Base-by-base conservation (phyloP, 2,888 invertebrate species). In the Hyppa rectilinea region DNA sequence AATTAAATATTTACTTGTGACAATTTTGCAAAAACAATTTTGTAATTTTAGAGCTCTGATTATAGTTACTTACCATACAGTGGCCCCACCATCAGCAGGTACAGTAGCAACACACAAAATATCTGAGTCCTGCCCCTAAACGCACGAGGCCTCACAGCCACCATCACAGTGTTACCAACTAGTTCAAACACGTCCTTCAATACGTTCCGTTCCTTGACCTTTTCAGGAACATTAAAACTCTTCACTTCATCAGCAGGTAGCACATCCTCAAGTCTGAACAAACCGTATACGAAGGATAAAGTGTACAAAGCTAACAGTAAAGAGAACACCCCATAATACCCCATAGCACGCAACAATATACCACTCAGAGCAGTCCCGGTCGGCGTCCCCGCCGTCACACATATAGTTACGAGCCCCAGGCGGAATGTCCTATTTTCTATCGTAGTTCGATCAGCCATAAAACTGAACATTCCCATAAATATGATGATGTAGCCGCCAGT, bases 401-500 rank as follows among this genome's bases (percentile, higher is more conserved):
- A 96, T 74, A 96, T 94, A 20, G 96, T 96, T n/a, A 97, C 96
- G 10, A 97, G 90, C 17, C 97, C 97, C 55, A 97, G 92, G 68
- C 97, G 94, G 75, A 97, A 95, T n/a, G 97, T 97, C 70, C 97
- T 94, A 90, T 96, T 96, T 85, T 97, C 96, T 45, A 96, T 81
- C 2, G 96, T 93, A 43, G 97, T 96, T 60, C 96, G 94, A 72
- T 97, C 96, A 6, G 97, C 95, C 84, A 97, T 95, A 86, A 97
- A 97, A 87, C 96, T 97, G 90, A 96, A 96, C 93, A 97, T 95
- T 50, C 96, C 96, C 94, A 97, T 96, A 82, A 96, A 96, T 89
- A 96, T 95, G 14, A 96, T 95, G 56, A 97, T 96, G 83, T 96
- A 96, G 60, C 97, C 97, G 12, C 97, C 97, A 43, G 96, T 96